Evolutionary conservation across 2,113 vertebrate species (phyloP).

Genomic region (Semicossyphus pulcher): DNA sequence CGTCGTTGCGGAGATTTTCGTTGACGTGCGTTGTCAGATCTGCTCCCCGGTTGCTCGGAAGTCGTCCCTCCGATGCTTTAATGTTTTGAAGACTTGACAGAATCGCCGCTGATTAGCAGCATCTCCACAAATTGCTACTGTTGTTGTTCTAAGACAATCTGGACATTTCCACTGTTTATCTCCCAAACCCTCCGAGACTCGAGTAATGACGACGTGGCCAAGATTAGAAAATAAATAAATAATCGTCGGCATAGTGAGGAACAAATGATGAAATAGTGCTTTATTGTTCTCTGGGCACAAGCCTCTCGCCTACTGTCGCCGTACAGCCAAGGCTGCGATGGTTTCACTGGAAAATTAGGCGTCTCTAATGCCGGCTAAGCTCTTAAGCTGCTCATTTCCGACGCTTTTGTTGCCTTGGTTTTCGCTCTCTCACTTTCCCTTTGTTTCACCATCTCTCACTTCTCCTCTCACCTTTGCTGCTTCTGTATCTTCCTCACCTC

Average conservation of each 20-base stretch:
- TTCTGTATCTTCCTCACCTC: constrained; percentile 3
- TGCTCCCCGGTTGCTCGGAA: constrained; percentile 1
- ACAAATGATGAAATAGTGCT: constrained; percentile 55
- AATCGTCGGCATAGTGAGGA: constrained; percentile 21
- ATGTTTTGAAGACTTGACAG: constrained; percentile 37
- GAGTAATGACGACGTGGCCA: constrained; percentile 24
- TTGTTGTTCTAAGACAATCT: constrained; percentile 9
- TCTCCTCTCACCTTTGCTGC: not conserved
- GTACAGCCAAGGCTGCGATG: constrained; percentile 41
- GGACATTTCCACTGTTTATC: constrained; percentile 12
- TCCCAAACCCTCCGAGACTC: constrained; percentile 20
- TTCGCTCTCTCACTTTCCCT: constrained; percentile 17
- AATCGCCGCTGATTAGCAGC: constrained; percentile 24
- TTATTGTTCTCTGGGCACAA: constrained; percentile 34
- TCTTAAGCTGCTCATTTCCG: constrained; percentile 81
- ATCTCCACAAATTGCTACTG: not conserved
- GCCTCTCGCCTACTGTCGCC: not conserved
- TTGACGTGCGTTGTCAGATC: constrained; percentile 2
- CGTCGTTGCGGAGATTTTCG: constrained; percentile 12
- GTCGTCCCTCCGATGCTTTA: constrained; percentile 8
- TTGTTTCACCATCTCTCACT: constrained; percentile 1
- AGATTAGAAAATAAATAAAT: constrained; percentile 42
- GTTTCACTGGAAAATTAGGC: constrained; percentile 66
- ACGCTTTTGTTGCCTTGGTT: constrained; percentile 71
- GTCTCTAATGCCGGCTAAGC: constrained; percentile 69